A percentile compares a stretch with the other conserved stretches of the same genome.
These are phyloP conservation scores for Meteorus colon DNA, from an alignment of 2,888 invertebrate genomes.

Conservation along the genomic window DNA sequence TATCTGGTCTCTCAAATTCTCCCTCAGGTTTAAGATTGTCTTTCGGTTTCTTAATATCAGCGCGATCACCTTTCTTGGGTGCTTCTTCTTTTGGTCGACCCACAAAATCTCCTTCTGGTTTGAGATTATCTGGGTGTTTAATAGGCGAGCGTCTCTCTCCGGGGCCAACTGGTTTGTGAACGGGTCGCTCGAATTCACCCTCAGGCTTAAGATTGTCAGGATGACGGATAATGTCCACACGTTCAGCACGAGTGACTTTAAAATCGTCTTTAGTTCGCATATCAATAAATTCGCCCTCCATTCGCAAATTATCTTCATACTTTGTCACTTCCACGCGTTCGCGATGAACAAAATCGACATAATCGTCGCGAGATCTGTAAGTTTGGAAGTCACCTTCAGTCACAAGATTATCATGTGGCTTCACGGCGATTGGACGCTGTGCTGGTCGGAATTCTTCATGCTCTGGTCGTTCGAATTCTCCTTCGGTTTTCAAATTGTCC, in stretches of 20 bases:
- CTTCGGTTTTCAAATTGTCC: conserved; percentile 69
- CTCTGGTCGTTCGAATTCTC: conserved; percentile 70
- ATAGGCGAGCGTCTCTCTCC: conserved; percentile 74
- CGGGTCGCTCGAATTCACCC: conserved; percentile 74
- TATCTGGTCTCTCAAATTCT: conserved; percentile 75
- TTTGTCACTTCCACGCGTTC: conserved; percentile 74
- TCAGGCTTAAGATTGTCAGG: conserved; percentile 75
- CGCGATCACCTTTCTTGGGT: conserved; percentile 63
- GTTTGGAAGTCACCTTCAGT: conserved; percentile 73
- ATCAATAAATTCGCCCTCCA: conserved; percentile 78
- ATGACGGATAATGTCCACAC: conserved; percentile 69
- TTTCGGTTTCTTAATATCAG: conserved; percentile 69
- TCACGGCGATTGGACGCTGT: conserved; percentile 60
- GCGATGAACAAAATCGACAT: conserved; percentile 75
- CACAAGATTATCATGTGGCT: conserved; percentile 57
- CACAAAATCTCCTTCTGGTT: conserved; percentile 75
- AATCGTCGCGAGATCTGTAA: conserved; percentile 76
- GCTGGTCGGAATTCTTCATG: conserved; percentile 68
- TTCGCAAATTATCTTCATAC: conserved; percentile 78
- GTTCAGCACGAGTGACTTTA: conserved; percentile 74
- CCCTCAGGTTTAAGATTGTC: conserved; percentile 76
- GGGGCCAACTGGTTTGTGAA: conserved; percentile 69
- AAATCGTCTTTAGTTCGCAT: conserved; percentile 76
- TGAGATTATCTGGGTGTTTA: conserved; percentile 75
- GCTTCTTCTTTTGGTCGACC: conserved; percentile 71